phyloP scores from a whole-genome alignment of 2,113 vertebrate species.

The Siniperca chuatsi region DNA sequence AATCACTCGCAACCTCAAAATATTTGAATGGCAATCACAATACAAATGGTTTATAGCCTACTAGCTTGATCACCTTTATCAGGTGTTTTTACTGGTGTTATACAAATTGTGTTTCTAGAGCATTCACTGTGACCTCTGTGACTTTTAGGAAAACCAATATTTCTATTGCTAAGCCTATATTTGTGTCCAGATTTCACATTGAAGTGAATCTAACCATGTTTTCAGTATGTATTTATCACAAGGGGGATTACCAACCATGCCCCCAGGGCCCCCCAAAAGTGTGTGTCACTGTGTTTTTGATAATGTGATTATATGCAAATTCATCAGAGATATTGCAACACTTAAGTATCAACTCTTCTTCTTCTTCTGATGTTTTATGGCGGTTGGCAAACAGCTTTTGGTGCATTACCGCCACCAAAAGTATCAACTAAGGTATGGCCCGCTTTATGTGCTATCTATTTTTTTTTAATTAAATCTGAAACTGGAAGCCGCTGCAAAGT shows the following conservation, averaged over 20 bases:
- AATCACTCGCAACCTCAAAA: neutral
- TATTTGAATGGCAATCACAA: neutral
- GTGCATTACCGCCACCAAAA: too few relatives aligned
- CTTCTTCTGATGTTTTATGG: too few relatives aligned
- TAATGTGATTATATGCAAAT: neutral
- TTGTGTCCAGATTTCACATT: neutral
- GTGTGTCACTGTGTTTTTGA: neutral
- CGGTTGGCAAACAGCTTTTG: too few relatives aligned
- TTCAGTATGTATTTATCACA: neutral
- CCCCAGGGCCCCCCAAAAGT: too few relatives aligned
- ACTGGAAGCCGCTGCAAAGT: neutral
- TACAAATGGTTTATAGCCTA: neutral
- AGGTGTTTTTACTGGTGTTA: neutral
- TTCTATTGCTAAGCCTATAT: neutral
- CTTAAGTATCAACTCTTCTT: too few relatives aligned
- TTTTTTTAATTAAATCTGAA: neutral
- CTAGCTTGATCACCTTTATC: neutral
- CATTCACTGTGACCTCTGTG: neutral
- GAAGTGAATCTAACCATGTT: neutral
- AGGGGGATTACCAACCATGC: neutral
- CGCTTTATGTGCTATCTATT: neutral
- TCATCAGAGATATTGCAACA: neutral
- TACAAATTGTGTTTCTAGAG: neutral
- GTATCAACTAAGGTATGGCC: neutral
- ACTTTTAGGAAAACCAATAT: neutral